Conservation (phyloP, 2,797 vertebrate species). For the Enteromius paludinosus region DNA sequence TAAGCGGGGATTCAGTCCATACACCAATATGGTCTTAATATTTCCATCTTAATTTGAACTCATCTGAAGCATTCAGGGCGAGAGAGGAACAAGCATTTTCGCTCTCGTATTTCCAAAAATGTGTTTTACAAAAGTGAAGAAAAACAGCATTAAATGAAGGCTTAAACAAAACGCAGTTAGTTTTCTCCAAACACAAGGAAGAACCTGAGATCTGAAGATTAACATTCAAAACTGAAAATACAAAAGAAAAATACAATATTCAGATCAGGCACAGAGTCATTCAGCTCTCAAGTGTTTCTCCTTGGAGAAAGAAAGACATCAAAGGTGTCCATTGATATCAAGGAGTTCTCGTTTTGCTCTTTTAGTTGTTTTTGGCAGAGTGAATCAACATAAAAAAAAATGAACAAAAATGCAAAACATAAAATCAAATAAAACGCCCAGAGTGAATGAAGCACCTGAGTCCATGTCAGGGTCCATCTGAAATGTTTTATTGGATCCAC, state of each 20-base stretch:
- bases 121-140: slow-evolving; percentile 8
- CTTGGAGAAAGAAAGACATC: neutral
- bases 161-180: neutral
- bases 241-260: slow-evolving; percentile 11
- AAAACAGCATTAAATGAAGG: neutral
- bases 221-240: slow-evolving; percentile 20
- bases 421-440: slow-evolving; percentile 20
- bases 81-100: slow-evolving; percentile 9
- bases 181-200: slow-evolving; percentile 10
- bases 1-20: neutral
- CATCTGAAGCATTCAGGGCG: neutral
- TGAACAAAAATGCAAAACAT: neutral
- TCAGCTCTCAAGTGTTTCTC: neutral
- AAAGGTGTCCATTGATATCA: neutral
- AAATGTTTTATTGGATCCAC: slow-evolving; percentile 78
- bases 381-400: neutral
- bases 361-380: neutral
- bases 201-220: slow-evolving; percentile 23
- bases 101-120: neutral
- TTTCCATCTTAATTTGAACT: neutral
- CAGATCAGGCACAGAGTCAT: slow-evolving; percentile 12
- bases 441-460: slow-evolving; percentile 73
- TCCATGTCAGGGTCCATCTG: slow-evolving; percentile 67
- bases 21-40: neutral
- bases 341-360: neutral